A percentile compares a stretch with the other conserved stretches of the same genome.
Evolutionary conservation across 2,113 vertebrate genomes (phyloP).

Genomic region (Meles meles): DNA sequence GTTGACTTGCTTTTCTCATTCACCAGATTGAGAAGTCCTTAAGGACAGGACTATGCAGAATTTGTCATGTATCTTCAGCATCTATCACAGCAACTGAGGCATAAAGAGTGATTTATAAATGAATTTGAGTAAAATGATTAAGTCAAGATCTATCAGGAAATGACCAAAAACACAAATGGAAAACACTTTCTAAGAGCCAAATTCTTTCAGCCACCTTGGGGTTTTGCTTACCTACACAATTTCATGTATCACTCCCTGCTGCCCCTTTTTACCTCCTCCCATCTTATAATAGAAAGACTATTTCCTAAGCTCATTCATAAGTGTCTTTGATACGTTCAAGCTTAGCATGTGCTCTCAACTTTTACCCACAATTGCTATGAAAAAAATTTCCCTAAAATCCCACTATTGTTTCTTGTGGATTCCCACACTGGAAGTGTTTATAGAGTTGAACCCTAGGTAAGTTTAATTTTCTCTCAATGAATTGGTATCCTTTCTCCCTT

Average conservation of each 20-base stretch:
- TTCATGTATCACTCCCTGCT: background rate
- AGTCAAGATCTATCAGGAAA: background rate
- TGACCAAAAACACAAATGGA: background rate
- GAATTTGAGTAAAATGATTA: background rate
- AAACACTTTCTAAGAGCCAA: background rate
- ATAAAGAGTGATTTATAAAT: background rate
- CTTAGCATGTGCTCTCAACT: background rate
- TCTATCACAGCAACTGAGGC: background rate
- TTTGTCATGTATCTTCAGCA: background rate
- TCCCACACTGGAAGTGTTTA: background rate
- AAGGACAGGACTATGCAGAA: background rate
- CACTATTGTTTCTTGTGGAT: background rate
- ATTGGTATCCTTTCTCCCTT: background rate
- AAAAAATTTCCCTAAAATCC: slow-evolving; percentile 7
- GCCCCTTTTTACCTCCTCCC: background rate
- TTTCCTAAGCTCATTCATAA: background rate
- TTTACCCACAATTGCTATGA: background rate
- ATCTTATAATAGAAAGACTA: background rate
- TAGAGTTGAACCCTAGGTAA: background rate
- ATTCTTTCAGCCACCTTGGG: background rate
- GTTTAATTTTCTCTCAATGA: background rate
- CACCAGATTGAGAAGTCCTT: background rate
- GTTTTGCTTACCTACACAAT: background rate
- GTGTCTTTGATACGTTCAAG: background rate
- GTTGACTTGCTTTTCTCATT: background rate